phyloP scores from a whole-genome alignment of 2,888 invertebrate species.

The Machimus rusticus region DNA sequence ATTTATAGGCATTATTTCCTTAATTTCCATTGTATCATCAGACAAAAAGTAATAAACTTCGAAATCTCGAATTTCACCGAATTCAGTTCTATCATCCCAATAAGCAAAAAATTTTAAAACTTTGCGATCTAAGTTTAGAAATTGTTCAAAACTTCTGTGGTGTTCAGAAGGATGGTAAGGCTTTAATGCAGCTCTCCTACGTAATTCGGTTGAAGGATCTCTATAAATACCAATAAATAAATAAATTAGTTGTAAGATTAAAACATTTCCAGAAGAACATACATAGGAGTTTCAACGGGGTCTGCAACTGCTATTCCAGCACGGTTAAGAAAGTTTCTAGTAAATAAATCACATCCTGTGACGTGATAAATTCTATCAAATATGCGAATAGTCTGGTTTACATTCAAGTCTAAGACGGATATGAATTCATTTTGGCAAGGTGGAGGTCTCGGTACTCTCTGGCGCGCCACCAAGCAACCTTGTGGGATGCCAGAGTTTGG shows the following conservation, averaged over 20 bases:
- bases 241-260: neutral
- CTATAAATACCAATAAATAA: slow-evolving; percentile 45
- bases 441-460: slow-evolving; percentile 78
- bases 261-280: neutral
- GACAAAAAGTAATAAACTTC: slow-evolving; percentile 85
- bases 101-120: slow-evolving; percentile 80
- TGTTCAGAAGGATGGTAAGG: slow-evolving; percentile 59
- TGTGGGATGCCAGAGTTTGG: slow-evolving; percentile 87
- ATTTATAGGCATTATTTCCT: slow-evolving; percentile 73
- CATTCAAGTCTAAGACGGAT: slow-evolving; percentile 86
- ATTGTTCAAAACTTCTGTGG: slow-evolving; percentile 76
- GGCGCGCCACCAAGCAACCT: slow-evolving; percentile 82
- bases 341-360: slow-evolving; percentile 86
- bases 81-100: slow-evolving; percentile 87
- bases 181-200: slow-evolving; percentile 57
- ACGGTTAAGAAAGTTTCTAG: slow-evolving; percentile 82
- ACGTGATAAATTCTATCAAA: slow-evolving; percentile 84
- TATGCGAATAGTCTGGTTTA: slow-evolving; percentile 80
- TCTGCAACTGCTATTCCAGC: slow-evolving; percentile 85
- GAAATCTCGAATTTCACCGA: slow-evolving; percentile 79
- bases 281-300: slow-evolving; percentile 63
- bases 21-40: slow-evolving; percentile 89
- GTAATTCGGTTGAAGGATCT: slow-evolving; percentile 65
- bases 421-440: slow-evolving; percentile 79
- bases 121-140: slow-evolving; percentile 82